Evolutionary conservation across 2,797 vertebrate genomes (phyloP), one percentile per base, ranked within the genome.

Genomic region (Sciaenops ocellatus): DNA sequence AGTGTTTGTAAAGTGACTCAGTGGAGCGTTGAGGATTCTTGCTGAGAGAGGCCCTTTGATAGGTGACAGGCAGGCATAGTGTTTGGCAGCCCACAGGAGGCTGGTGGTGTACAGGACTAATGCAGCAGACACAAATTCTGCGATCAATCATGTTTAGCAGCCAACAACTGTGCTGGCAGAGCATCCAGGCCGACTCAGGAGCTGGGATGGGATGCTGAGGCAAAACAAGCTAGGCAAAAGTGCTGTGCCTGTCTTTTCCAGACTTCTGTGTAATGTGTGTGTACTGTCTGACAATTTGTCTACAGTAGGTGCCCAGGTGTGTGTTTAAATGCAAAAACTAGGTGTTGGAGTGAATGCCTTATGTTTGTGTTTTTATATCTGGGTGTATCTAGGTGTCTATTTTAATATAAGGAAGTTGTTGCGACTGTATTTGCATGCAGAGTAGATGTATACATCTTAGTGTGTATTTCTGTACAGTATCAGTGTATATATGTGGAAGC

Each of bases 131-230:
- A 85, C 85, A 85, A 88, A 89, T 79, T 52, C 73, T 86, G 64
- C 67, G 11, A 93, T 94, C 90, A 89, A 90, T 94, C 92, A 91
- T 69, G 77, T 91, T 92, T 86, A 92, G 83, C 76, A 69, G 85
- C 64, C 82, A 79, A 78, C 69, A 71, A 88, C 78, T 74, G 78
- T 1, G 20, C 73, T 85, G 78, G 85, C 90, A 88, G 83, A 84
- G 77, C 79, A 77, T 42, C 72, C 41, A 6, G 76, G 61, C 28
- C 30, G 62, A 85, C 50, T 87, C 69, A 68, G 83, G 74, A 80
- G 73, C 66, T 56, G 62, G 73, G 79, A 78, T 59, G 62, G 73
- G 79, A 78, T 61, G 83, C 88, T 87, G 85, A 91, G 84, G 76
- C 61, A 55, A 83, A 90, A 85, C 68, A 69, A 78, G 69, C 24